Evolutionary conservation across 1,140 invertebrate species (phyloP), one percentile per base, ranked within the genome.

Genomic region (Bombus breviceps): DNA sequence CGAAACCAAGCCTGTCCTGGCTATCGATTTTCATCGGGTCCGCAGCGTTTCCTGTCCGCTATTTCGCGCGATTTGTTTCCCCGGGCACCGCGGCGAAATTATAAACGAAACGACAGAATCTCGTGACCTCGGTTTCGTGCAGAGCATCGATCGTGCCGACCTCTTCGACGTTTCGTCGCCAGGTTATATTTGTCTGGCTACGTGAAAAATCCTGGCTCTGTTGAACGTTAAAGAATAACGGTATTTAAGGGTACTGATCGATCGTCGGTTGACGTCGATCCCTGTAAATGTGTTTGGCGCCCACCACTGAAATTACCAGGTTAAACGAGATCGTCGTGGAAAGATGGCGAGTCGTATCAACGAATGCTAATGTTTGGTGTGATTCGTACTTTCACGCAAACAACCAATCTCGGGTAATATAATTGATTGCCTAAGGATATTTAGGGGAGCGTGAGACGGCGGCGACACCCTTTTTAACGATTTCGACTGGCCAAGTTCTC

Each of bases 51-150:
- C 68, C 73, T 74, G 78, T 77, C 53, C 82, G 83, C 22, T 37
- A 41, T 85, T 85, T 47, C 89, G 88, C 83, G 86, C 88, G 85
- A 89, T 90, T 89, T 81, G 79, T 85, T 89, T 90, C 88, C 85
- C 81, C 62, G 69, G 88, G 79, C 85, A n/a, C 43, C 79, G 82
- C 66, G 76, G 72, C 72, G 84, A 90, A 90, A 90, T 90, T 90
- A 89, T 89, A 87, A 81, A 87, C 89, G 88, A 89, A 90, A 90
- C 89, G 89, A 90, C 88, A 78, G 88, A 85, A 89, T 83, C 89
- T 90, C 88, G 89, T 89, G 89, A 90, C 88, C 85, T 80, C 88
- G 47, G 81, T 87, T 90, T 82, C 88, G 88, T 72, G 88, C 86
- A 34, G 64, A 28, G 12, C 88, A 90, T 90, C 88, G 89, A 90